Conservation (phyloP, 92 coral and sea anemone species). For the Metridium senile region DNA sequence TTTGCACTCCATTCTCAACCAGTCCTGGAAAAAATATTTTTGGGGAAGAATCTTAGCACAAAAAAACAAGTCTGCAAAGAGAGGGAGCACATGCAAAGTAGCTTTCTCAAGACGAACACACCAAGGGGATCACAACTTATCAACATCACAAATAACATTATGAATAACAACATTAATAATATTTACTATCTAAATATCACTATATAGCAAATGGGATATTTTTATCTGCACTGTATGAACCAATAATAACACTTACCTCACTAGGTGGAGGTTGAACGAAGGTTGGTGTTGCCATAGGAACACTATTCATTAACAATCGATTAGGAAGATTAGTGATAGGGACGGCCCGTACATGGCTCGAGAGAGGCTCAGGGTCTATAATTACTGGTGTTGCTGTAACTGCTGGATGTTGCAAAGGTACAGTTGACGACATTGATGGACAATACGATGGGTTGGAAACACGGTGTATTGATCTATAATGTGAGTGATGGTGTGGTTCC, state of each 20-base stretch:
- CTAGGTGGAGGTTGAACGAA: slow-evolving; percentile 80
- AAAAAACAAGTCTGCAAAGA: no score
- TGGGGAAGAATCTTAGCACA: no score
- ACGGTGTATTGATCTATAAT: slow-evolving; percentile 53
- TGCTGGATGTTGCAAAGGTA: slow-evolving; percentile 77
- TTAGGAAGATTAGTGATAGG: slow-evolving; percentile 87
- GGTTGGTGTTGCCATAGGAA: slow-evolving; percentile 86
- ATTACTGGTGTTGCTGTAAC: slow-evolving; percentile 69
- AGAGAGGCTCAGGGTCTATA: slow-evolving; percentile 76
- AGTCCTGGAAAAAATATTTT: no score
- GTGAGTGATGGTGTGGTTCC: slow-evolving; percentile 67
- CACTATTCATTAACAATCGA: slow-evolving; percentile 66
- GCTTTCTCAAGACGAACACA: no score
- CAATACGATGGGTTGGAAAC: slow-evolving; percentile 61
- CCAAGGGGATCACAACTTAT: no score
- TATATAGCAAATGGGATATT: no score
- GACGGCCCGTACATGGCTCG: slow-evolving; percentile 77
- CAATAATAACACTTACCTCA: slow-evolving; percentile 24
- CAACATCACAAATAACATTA: no score
- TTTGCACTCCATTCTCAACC: no score
- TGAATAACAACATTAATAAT: no score
- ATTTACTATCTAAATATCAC: no score
- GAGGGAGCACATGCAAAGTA: no score
- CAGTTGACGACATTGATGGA: slow-evolving; percentile 66
- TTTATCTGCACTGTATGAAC: no score